A percentile compares a stretch with the other conserved stretches of the same genome.
These are phyloP conservation scores for Ginglymostoma cirratum DNA, from an alignment of 2,113 vertebrate species.

Conservation along the genomic window DNA sequence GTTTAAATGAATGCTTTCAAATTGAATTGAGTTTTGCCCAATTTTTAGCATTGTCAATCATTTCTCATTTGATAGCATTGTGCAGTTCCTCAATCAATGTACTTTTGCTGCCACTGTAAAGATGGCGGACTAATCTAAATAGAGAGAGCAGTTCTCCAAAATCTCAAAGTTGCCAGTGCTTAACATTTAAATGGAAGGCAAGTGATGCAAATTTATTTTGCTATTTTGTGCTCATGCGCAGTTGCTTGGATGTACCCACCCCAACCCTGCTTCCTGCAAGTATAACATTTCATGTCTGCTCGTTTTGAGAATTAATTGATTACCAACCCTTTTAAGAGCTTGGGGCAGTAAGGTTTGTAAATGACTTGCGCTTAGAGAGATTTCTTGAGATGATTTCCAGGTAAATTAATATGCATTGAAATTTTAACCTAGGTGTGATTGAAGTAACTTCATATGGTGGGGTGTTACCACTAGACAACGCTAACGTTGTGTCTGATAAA, in stretches of 20 bases:
- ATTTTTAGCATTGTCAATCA: background rate
- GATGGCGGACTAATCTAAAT: background rate
- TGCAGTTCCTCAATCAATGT: background rate
- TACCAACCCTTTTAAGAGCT: background rate
- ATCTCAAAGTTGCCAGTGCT: background rate
- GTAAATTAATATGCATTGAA: background rate
- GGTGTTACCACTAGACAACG: background rate
- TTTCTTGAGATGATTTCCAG: background rate
- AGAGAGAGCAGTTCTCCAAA: background rate
- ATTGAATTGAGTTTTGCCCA: too few species aligned
- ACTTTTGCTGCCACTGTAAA: background rate
- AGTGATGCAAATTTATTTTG: background rate
- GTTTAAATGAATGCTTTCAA: too few species aligned
- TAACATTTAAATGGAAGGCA: background rate
- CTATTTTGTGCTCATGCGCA: background rate
- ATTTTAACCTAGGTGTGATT: background rate
- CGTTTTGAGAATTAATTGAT: background rate
- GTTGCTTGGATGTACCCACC: background rate
- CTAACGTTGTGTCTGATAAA: background rate
- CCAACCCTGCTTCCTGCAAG: background rate
- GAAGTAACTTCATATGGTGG: background rate
- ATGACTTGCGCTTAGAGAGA: background rate
- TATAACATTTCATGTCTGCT: background rate
- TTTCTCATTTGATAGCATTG: background rate
- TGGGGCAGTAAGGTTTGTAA: background rate